These are phyloP conservation scores for Psammodynastes pulverulentus DNA, from an alignment of 2,113 vertebrate species.

Conservation along the genomic window DNA sequence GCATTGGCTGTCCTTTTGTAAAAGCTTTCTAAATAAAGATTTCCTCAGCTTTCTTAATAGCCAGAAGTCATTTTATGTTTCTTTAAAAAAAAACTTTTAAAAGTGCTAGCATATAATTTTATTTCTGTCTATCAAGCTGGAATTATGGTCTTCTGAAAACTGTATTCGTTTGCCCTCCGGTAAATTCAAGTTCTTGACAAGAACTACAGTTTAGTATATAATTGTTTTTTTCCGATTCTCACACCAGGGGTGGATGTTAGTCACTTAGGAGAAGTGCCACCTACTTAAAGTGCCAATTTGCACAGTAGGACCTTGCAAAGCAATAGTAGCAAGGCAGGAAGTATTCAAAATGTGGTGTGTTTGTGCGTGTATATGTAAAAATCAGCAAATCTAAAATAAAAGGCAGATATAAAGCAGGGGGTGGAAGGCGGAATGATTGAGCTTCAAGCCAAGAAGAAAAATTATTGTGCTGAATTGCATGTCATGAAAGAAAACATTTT, in stretches of 20 bases:
- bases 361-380: not conserved
- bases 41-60: not conserved
- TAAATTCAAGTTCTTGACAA: not conserved
- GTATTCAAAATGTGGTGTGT: conserved; percentile 11
- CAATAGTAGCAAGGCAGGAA: conserved; percentile 17
- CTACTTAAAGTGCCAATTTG: conserved; percentile 19
- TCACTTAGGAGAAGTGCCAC: conserved; percentile 28
- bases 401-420: not conserved
- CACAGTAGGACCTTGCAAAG: conserved; percentile 32
- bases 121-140: not conserved
- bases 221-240: conserved; percentile 1
- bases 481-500: not conserved
- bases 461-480: not conserved
- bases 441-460: not conserved
- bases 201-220: conserved; percentile 13
- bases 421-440: not conserved
- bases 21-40: not conserved
- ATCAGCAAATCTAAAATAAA: not conserved
- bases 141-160: conserved; percentile 2
- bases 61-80: not conserved
- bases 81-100: not conserved
- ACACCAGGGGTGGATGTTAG: not conserved
- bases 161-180: not conserved
- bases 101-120: conserved; percentile 10
- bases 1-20: not conserved